These are phyloP conservation scores for Mellilla xanthometata DNA, from an alignment of 2,888 invertebrate genomes.

Conservation along the genomic window DNA sequence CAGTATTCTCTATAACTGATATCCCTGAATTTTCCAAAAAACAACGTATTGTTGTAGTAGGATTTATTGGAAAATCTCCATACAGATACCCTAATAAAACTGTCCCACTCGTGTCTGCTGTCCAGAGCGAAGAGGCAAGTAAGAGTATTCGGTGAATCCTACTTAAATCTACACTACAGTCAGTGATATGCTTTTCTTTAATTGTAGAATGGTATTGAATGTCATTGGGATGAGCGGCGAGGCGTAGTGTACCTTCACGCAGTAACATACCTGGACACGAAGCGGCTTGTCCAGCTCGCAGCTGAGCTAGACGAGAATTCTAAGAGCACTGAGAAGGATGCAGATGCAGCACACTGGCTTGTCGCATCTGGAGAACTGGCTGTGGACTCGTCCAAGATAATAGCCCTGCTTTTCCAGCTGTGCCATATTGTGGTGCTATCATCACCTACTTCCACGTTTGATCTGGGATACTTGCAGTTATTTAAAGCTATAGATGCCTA, in stretches of 20 bases:
- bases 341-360: conserved; percentile 83
- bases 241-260: conserved; percentile 80
- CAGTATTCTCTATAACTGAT: conserved; percentile 59
- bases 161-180: too few species aligned
- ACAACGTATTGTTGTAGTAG: conserved; percentile 86
- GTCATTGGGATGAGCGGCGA: conserved; percentile 80
- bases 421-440: conserved; percentile 88
- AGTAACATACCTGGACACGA: conserved; percentile 70
- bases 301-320: conserved; percentile 56
- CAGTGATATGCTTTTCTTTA: conserved; percentile 9
- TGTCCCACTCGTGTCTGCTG: conserved; percentile 78
- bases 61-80: conserved; percentile 88
- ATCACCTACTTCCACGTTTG: conserved; percentile 84
- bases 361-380: conserved; percentile 80
- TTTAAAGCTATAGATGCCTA: conserved; percentile 91
- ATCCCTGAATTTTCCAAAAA: conserved; percentile 74
- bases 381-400: conserved; percentile 83
- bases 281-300: conserved; percentile 54
- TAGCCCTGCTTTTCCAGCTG: conserved; percentile 89
- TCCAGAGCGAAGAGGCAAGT: conserved; percentile 65
- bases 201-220: conserved; percentile 80
- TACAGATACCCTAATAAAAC: conserved; percentile 86
- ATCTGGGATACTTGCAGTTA: conserved; percentile 90
- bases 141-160: too few species aligned
- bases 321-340: conserved; percentile 64